A percentile compares a stretch with the other conserved stretches of the same genome.
These are phyloP conservation scores for Catotricha subobsoleta DNA, from an alignment of 2,888 invertebrate genomes.

Conservation along the genomic window DNA sequence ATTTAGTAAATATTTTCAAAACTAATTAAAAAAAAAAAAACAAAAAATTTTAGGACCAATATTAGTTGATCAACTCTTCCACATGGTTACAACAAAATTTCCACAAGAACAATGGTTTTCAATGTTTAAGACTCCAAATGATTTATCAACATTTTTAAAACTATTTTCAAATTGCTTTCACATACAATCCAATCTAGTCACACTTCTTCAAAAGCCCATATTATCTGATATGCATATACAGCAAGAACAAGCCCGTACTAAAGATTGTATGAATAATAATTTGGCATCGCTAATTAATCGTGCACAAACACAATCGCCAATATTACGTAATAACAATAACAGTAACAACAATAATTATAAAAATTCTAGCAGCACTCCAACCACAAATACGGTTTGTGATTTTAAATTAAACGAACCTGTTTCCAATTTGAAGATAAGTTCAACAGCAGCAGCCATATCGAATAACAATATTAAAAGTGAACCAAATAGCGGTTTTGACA, in stretches of 20 bases:
- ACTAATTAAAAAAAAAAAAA: not conserved
- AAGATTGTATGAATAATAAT: constrained; percentile 24
- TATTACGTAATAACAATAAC: constrained; percentile 12
- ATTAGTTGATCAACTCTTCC: constrained; percentile 73
- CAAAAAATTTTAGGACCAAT: constrained; percentile 38
- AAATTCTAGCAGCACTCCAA: constrained; percentile 7
- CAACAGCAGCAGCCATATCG: constrained; percentile 1
- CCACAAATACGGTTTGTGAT: constrained; percentile 14
- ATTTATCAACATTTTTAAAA: constrained; percentile 76
- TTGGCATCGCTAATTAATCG: constrained; percentile 14
- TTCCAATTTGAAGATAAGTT: constrained; percentile 19
- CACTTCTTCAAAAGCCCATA: constrained; percentile 59
- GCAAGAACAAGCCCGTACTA: constrained; percentile 26
- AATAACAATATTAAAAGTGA: constrained; percentile 18
- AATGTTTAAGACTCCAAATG: constrained; percentile 79
- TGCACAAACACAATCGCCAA: constrained; percentile 6
- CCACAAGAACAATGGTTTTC: constrained; percentile 63
- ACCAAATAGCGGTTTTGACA: constrained; percentile 28
- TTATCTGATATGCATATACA: constrained; percentile 36
- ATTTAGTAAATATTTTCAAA: not conserved
- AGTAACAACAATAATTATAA: constrained; percentile 15
- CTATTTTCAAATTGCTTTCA: constrained; percentile 89
- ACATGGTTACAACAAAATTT: constrained; percentile 56
- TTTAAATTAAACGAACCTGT: constrained; percentile 29
- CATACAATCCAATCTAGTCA: constrained; percentile 82